Percentiles rank a stretch among this genome's conserved stretches.
Conservation (phyloP, 92 coral and sea anemone genomes). For the Desmophyllum pertusum region DNA sequence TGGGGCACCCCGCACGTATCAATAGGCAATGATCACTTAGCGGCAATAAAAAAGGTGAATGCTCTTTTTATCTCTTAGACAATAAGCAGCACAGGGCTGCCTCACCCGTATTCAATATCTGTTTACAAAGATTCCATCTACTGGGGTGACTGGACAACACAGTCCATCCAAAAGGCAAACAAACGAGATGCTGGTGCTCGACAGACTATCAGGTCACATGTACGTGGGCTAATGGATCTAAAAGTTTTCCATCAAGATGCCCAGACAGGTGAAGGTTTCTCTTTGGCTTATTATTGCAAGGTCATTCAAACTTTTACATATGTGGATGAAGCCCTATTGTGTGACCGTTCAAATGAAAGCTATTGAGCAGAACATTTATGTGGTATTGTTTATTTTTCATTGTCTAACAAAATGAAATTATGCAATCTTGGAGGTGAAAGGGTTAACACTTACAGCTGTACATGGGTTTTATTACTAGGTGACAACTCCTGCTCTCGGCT, state of each 20-base stretch:
- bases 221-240: slow-evolving; percentile 80
- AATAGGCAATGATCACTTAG: too few relatives aligned
- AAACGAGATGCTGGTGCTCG: slow-evolving; percentile 67
- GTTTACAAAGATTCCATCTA: slow-evolving; percentile 76
- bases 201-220: slow-evolving; percentile 51
- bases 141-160: slow-evolving; percentile 99
- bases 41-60: neutral
- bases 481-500: slow-evolving; percentile 66
- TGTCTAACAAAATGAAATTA: neutral
- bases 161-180: slow-evolving; percentile 73
- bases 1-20: too few relatives aligned
- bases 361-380: neutral
- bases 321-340: neutral
- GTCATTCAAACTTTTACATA: too few relatives aligned
- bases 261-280: slow-evolving; percentile 68
- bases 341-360: neutral
- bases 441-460: neutral
- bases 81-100: slow-evolving; percentile 58
- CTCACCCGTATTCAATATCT: slow-evolving; percentile 92
- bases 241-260: slow-evolving; percentile 81
- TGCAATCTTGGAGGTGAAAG: neutral
- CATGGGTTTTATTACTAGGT: slow-evolving; percentile 39
- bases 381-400: neutral
- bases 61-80: slow-evolving; percentile 35
- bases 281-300: too few relatives aligned